Evolutionary conservation across 2,888 invertebrate species (phyloP), one percentile per base, ranked within the genome.

Genomic region (Myopa testacea): DNA sequence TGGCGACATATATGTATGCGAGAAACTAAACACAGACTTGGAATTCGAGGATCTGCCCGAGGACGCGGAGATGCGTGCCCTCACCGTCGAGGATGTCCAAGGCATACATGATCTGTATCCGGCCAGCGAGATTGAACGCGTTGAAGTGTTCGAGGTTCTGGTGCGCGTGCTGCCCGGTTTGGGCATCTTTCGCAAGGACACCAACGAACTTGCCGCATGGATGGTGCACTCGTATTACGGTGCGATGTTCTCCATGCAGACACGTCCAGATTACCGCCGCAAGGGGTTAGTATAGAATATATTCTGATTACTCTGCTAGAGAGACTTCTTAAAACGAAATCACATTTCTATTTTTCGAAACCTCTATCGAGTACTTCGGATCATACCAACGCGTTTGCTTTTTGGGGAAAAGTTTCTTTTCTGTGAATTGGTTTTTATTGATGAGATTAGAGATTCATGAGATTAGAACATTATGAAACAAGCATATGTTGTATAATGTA

Each of bases 231-330:
- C 95, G 34, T 96, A 96, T 90, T 96, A 96, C 89, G 96, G 96
- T 38, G 96, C 96, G 80, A 96, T 96, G 96, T 96, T 96, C 90
- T 95, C 95, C 73, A 96, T 96, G 96, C 95, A 96, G 90, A 96
- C 96, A 78, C 92, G 93, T 85, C 94, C 94, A 72, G 93, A 94
- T 88, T 93, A 93, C 89, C 92, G 94, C 81, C 91, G 92, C 84
- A 93, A 94, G 90, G 94, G 94, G 87, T 90, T 65, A 84, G 84
- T 26, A 62, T 26, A 8, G 63, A 84, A 84, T n/a, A 4, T 1
- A n/a, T 58, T 8, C 50, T 50, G 50, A 50, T 10, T 14, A 50
- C 50, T 50, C 50, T 50, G n/a, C n/a, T n/a, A n/a, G n/a, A n/a
- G n/a, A n/a, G n/a, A n/a, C n/a, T n/a, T n/a, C n/a, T n/a, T n/a